Evolutionary conservation across 1,140 invertebrate species (phyloP).

Genomic region (Nomia melanderi): DNA sequence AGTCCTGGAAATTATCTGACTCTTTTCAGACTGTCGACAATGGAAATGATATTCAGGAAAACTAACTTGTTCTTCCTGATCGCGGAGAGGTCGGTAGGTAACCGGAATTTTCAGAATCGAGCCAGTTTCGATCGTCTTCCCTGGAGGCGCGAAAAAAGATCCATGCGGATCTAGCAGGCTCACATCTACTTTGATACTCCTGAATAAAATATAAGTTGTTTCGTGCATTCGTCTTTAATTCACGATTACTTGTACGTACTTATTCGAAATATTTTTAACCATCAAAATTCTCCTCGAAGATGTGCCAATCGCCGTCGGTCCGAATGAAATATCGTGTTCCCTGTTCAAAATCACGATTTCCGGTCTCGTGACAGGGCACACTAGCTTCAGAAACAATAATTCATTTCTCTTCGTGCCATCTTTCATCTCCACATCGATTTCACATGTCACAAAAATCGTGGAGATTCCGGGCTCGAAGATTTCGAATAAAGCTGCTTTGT

Average conservation of each 20-base stretch:
- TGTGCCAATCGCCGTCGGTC: slow-evolving; percentile 10
- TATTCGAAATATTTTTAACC: slow-evolving; percentile 35
- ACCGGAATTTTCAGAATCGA: slow-evolving; percentile 29
- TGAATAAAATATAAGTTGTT: neutral
- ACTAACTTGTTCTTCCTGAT: slow-evolving; percentile 2
- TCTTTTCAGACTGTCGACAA: neutral
- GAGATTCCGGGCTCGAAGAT: slow-evolving; percentile 1
- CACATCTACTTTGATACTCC: slow-evolving; percentile 5
- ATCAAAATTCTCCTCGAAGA: slow-evolving; percentile 1
- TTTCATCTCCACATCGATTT: neutral
- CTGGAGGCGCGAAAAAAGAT: slow-evolving; percentile 30
- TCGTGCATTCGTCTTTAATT: too few species aligned
- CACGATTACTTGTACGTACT: neutral
- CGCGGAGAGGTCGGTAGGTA: neutral
- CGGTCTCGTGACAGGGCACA: slow-evolving; percentile 14
- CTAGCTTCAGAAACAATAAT: neutral
- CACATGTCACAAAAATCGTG: slow-evolving; percentile 15
- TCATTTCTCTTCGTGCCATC: neutral
- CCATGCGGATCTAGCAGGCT: slow-evolving; percentile 12
- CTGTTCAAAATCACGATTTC: slow-evolving; percentile 23
- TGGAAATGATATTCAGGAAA: neutral
- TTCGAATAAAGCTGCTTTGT: slow-evolving; percentile 5
- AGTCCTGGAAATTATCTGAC: neutral
- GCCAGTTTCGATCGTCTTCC: slow-evolving; percentile 23
- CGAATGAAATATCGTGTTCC: slow-evolving; percentile 9